phyloP scores from a whole-genome alignment of 1,140 invertebrate genomes.

The Aphelinus atriplicis region DNA sequence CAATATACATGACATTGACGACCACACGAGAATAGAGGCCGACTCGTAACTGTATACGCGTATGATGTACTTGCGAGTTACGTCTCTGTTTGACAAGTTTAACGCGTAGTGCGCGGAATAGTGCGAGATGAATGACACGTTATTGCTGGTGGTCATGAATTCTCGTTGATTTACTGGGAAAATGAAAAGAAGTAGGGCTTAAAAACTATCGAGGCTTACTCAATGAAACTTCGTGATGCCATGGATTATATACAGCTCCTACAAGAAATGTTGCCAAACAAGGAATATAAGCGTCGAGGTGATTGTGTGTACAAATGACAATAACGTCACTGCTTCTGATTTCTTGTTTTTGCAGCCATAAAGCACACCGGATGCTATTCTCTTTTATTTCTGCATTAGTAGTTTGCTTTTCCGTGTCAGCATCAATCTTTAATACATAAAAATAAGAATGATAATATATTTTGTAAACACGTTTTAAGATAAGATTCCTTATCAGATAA shows the following conservation, averaged over 20 bases:
- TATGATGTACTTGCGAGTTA: no score
- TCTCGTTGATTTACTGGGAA: no score
- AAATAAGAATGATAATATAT: neutral
- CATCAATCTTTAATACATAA: conserved; percentile 55
- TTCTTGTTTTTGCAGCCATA: conserved; percentile 57
- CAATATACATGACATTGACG: no score
- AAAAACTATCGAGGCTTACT: conserved; percentile 13
- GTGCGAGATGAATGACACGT: no score
- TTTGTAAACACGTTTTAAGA: no score
- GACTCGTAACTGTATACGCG: no score
- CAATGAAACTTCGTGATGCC: conserved; percentile 32
- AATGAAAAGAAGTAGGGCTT: no score
- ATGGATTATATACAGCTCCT: conserved; percentile 52
- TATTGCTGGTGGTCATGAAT: no score
- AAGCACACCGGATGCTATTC: conserved; percentile 60
- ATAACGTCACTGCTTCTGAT: conserved; percentile 60
- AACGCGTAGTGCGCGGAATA: no score
- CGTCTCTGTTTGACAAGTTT: no score
- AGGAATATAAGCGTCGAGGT: conserved; percentile 61
- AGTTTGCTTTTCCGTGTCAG: conserved; percentile 60
- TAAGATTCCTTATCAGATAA: no score
- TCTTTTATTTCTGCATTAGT: conserved; percentile 57
- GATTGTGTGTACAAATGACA: conserved; percentile 60
- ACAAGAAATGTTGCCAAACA: conserved; percentile 61
- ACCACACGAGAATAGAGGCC: no score